These are phyloP conservation scores for Psittacus erithacus DNA, from an alignment of 2,113 vertebrate genomes.

Conservation along the genomic window DNA sequence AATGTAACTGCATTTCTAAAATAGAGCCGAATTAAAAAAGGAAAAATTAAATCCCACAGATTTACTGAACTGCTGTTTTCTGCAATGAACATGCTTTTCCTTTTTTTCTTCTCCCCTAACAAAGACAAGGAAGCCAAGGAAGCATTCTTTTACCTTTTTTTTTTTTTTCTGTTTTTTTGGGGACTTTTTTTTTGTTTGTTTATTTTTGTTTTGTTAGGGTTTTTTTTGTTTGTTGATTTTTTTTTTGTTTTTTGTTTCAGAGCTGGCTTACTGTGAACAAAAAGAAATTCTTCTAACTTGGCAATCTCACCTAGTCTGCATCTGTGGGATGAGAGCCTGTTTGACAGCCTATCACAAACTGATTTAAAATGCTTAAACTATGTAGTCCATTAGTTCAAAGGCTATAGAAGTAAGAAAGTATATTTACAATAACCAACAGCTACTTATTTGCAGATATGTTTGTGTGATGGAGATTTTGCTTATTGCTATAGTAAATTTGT, in stretches of 20 bases:
- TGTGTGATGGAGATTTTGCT: not conserved
- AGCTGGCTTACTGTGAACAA: not conserved
- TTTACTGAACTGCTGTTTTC: not conserved
- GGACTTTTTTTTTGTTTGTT: not conserved
- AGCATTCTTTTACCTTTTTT: not conserved
- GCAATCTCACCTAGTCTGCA: not conserved
- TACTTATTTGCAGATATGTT: not conserved
- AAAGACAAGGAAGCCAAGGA: not conserved
- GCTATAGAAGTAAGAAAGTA: slow-evolving; percentile 5
- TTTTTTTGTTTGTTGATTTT: not conserved
- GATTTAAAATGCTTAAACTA: slow-evolving; percentile 40
- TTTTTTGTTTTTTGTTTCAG: not conserved
- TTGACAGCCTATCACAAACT: not conserved
- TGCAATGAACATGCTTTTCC: not conserved
- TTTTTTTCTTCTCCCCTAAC: not conserved
- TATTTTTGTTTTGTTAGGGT: too few relatives aligned
- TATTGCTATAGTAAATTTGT: slow-evolving; percentile 21
- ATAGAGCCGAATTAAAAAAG: not conserved
- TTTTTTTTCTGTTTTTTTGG: not conserved
- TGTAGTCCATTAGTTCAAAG: slow-evolving; percentile 35
- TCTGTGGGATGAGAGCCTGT: not conserved
- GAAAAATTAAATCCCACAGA: not conserved
- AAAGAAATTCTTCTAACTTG: not conserved
- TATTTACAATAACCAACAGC: slow-evolving; percentile 16
- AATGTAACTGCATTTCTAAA: not conserved